Percentiles rank a stretch among this genome's conserved stretches.
Conservation (phyloP, 2,113 vertebrate genomes). For the Neofelis nebulosa region DNA sequence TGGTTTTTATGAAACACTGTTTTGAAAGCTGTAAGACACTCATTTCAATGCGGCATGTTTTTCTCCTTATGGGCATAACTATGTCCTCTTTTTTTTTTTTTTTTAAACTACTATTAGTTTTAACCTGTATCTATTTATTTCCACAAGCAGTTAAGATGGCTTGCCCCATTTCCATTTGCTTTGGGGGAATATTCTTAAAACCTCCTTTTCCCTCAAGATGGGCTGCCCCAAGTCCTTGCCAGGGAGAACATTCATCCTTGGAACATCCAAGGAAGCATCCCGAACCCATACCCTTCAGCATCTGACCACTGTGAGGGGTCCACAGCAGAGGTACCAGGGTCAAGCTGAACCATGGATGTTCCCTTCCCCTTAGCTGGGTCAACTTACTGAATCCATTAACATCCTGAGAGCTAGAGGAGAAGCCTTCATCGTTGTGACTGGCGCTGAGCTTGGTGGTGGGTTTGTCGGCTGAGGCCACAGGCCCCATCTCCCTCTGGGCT, state of each 20-base stretch:
- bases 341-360: neutral
- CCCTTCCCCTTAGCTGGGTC: constrained; percentile 55
- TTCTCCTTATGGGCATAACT: neutral
- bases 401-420: constrained; percentile 96
- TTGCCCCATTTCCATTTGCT: neutral
- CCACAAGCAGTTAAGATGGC: neutral
- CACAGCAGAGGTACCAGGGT: neutral
- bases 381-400: constrained; percentile 97
- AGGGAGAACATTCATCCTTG: neutral
- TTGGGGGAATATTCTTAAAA: neutral
- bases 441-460: constrained; percentile 93
- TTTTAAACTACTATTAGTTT: constrained; percentile 3
- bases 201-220: neutral
- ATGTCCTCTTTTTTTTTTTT: neutral
- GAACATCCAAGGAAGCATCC: neutral
- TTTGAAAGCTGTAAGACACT: neutral
- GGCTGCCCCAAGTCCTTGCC: neutral
- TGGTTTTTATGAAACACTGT: neutral
- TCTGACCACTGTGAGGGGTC: neutral
- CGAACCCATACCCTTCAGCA: rapidly evolving
- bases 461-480: constrained; percentile 92
- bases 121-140: constrained; percentile 14
- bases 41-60: neutral
- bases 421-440: constrained; percentile 95
- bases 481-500: constrained; percentile 97